Percentiles rank a stretch among this genome's conserved stretches.
phyloP scores from a whole-genome alignment of 2,113 vertebrate species.

The Vombatus ursinus region DNA sequence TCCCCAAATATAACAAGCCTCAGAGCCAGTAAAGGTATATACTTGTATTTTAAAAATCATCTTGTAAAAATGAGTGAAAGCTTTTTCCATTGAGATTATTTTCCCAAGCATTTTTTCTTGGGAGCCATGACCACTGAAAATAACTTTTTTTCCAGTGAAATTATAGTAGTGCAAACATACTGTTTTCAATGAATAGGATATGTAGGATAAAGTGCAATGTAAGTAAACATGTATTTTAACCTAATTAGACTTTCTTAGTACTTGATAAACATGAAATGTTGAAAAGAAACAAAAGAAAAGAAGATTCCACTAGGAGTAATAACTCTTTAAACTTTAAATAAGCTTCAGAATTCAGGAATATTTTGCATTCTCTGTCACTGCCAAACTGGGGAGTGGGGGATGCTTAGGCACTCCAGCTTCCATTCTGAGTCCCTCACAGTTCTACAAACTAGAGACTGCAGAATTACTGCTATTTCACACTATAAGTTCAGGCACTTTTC shows the following conservation, averaged over 20 bases:
- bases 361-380: background rate
- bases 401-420: background rate
- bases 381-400: background rate
- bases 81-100: background rate
- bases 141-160: background rate
- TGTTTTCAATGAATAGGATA: background rate
- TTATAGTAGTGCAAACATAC: background rate
- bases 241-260: background rate
- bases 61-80: background rate
- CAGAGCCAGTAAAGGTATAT: background rate
- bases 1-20: background rate
- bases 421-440: background rate
- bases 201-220: background rate
- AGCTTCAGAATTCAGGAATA: background rate
- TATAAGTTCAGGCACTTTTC: background rate
- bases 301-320: background rate
- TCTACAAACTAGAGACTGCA: background rate
- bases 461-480: background rate
- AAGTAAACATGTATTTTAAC: background rate
- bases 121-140: background rate
- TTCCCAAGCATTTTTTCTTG: constrained; percentile 15
- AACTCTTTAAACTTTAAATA: background rate
- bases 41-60: background rate
- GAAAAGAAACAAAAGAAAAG: background rate
- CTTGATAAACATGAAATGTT: background rate